These are phyloP conservation scores for Caenorhabditis sp. DNA, from an alignment of 2,888 invertebrate genomes.

Conservation along the genomic window DNA sequence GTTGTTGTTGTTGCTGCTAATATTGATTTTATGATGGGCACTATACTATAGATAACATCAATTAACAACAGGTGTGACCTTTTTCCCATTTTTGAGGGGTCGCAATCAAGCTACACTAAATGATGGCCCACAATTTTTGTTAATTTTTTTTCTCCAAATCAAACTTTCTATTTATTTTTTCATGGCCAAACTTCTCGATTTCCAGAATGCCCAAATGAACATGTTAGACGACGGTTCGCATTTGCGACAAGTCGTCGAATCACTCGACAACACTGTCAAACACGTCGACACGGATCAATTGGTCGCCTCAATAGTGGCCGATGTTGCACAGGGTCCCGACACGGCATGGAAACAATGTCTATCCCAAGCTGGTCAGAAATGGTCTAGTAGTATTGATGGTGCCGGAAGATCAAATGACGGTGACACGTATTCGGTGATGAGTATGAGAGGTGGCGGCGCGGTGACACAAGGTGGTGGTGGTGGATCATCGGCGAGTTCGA, in stretches of 20 bases:
- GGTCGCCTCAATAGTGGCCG: slow-evolving; percentile 47
- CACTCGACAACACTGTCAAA: slow-evolving; percentile 57
- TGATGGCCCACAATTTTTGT: too few relatives aligned
- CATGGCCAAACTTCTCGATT: too few relatives aligned
- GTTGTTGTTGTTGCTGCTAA: too few relatives aligned
- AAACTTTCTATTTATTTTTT: too few relatives aligned
- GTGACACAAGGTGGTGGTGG: not conserved
- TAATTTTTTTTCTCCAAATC: too few relatives aligned
- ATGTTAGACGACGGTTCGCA: slow-evolving; percentile 65
- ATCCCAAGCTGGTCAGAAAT: slow-evolving; percentile 31
- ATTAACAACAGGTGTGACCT: too few relatives aligned
- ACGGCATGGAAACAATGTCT: slow-evolving; percentile 52
- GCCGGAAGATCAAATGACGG: slow-evolving; percentile 17
- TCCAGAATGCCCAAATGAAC: slow-evolving; percentile 52
- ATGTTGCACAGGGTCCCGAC: slow-evolving; percentile 53
- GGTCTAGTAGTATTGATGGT: too few relatives aligned
- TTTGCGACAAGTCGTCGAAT: slow-evolving; percentile 61
- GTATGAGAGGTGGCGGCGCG: not conserved
- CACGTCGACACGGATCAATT: slow-evolving; percentile 49
- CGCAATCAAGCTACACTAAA: too few relatives aligned
- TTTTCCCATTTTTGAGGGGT: too few relatives aligned
- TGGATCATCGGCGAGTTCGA: slow-evolving; percentile 27
- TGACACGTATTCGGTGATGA: slow-evolving; percentile 25
- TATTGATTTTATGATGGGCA: too few relatives aligned
- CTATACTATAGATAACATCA: too few relatives aligned